Base-by-base conservation (phyloP, 2,797 vertebrate species). In the Zalophus californianus region DNA sequence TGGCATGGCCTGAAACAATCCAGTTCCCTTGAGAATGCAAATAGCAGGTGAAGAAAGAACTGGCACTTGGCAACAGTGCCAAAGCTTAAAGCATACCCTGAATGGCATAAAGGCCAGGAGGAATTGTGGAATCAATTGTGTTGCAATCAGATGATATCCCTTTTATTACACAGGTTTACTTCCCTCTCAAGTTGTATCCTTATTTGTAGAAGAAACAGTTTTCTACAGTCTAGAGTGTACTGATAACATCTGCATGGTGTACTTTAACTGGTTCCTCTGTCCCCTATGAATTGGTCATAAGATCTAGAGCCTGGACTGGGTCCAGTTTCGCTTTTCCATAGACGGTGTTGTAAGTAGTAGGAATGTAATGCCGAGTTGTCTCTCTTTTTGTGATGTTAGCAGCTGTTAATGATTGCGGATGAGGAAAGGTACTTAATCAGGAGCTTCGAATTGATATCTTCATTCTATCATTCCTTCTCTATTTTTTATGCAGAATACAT, bases 291-390 rank as follows among this genome's bases (percentile, higher is more conserved):
- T 48, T 5, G 4, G 29, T 78, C 11, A 0, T 41, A 41, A 38
- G 18, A 14, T 91, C 77, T 44, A 35, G 13, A 83, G 50, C 38
- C 9, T 25, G 25, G 25, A 27, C 7, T 7, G 2, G 25, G 38
- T 9, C 32, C 32, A 5, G 14, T 23, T 29, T 38, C 32, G 29
- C 23, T 75, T 75, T 73, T 41, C 64, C 32, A 7, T 4, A 50
- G 21, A 20, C 2, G 1, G 5, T 20, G 20, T 3, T 56, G 5
- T 44, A 50, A 87, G 38, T 20, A 0, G 66, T 12, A 41, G 44
- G 15, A 5, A 23, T 0, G 2, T n/a, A 18, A 41, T 14, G 11
- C 18, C 10, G 3, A 9, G 38, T 23, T 12, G 0, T 29, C 32
- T 64, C 48, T 94, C 44, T 48, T 88, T 84, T 50, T 44, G 38